Percentiles rank a stretch among this genome's conserved stretches.
Conservation (phyloP, 2,113 vertebrate species). For the Alligator sinensis region DNA sequence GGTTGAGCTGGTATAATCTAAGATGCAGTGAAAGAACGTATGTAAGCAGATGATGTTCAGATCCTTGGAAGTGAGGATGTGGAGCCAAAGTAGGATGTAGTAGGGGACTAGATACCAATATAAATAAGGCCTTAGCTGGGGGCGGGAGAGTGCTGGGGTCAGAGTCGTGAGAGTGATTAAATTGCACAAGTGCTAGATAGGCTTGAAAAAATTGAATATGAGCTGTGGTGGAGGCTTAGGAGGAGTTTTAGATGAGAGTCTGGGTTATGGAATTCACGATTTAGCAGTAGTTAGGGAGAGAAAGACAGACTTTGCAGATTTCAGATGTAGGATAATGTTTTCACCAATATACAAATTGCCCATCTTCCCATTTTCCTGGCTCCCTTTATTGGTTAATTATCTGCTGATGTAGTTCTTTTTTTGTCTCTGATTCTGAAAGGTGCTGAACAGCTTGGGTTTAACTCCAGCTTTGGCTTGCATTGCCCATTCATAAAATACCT, state of each 20-base stretch:
- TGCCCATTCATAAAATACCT: not conserved
- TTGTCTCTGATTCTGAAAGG: conserved; percentile 17
- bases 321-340: not conserved
- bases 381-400: conserved; percentile 34
- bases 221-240: not conserved
- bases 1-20: no score
- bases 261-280: not conserved
- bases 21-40: not conserved
- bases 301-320: not conserved
- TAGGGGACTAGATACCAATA: accelerated
- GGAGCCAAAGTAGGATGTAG: not conserved
- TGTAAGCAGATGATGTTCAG: not conserved
- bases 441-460: conserved; percentile 1
- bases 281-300: conserved; percentile 13
- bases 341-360: not conserved
- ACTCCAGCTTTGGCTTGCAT: not conserved
- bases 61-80: not conserved
- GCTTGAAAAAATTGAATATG: not conserved
- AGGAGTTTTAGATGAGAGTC: accelerated
- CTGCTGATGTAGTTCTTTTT: not conserved
- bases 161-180: not conserved
- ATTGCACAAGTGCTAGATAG: not conserved
- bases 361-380: not conserved
- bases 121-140: not conserved
- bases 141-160: not conserved